Evolutionary conservation across 1,140 invertebrate genomes (phyloP).

Genomic region (Wiebesia pumilae): DNA sequence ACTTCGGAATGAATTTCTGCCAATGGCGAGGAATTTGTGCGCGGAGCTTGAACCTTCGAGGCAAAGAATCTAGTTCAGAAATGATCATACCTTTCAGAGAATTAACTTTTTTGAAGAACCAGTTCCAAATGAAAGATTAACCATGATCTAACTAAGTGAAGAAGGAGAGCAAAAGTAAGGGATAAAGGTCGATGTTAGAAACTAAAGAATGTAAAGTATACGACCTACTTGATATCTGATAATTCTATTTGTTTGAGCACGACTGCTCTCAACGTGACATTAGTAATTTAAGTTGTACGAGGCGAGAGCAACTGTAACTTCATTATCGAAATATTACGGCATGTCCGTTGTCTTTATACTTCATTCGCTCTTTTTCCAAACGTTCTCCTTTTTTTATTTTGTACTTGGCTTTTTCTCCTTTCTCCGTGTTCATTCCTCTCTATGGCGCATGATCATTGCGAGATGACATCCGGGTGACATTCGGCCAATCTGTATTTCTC

Average conservation of each 20-base stretch:
- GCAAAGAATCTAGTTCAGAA: not conserved
- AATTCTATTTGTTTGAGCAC: not conserved
- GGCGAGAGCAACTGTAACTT: slow-evolving; percentile 1
- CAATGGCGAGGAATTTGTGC: not conserved
- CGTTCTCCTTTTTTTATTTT: not conserved
- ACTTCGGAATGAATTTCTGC: not conserved
- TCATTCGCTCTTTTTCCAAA: not conserved
- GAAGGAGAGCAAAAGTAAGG: no score
- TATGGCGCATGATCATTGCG: not conserved
- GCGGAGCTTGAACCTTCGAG: not conserved
- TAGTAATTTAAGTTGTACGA: not conserved
- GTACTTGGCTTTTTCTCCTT: not conserved
- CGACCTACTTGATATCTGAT: not conserved
- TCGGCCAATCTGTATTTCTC: slow-evolving; percentile 4
- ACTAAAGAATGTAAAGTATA: no score
- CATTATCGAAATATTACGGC: not conserved
- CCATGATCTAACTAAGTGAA: no score
- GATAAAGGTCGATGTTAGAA: no score
- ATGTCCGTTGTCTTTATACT: not conserved
- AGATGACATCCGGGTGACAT: not conserved
- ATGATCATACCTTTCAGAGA: no score
- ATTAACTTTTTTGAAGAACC: no score
- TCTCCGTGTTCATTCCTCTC: not conserved
- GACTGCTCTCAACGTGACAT: not conserved
- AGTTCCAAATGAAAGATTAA: no score